A percentile compares a stretch with the other conserved stretches of the same genome.
Evolutionary conservation across 2,113 vertebrate species (phyloP).

Genomic region (Epinephelus cyanopodus): DNA sequence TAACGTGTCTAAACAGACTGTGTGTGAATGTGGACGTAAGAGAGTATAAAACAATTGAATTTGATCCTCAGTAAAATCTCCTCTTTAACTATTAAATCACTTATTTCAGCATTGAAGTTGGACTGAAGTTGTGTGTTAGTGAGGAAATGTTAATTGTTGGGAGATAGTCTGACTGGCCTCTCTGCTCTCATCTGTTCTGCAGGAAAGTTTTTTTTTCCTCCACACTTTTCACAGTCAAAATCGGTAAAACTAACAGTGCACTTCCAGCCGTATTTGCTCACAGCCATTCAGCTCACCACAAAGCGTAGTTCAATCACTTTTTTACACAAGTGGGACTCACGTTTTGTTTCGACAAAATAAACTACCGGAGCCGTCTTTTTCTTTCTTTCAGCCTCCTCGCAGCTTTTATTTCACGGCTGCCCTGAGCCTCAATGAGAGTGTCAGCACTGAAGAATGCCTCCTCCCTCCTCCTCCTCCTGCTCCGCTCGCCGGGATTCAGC

Average conservation of each 20-base stretch:
- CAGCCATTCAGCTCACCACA: conserved; percentile 55
- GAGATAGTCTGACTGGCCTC: not conserved
- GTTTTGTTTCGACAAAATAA: conserved; percentile 74
- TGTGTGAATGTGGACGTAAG: too few species aligned
- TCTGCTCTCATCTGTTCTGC: conserved; percentile 1
- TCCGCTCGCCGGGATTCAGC: conserved; percentile 54
- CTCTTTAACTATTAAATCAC: too few species aligned
- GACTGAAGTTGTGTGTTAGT: too few species aligned
- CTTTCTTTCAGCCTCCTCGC: conserved; percentile 56
- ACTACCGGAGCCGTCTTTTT: conserved; percentile 65
- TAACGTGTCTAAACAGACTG: too few species aligned
- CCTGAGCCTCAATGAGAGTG: conserved; percentile 63
- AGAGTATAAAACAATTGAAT: too few species aligned
- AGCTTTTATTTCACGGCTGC: conserved; percentile 72
- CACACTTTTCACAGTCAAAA: conserved; percentile 24
- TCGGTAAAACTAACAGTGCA: conserved; percentile 64
- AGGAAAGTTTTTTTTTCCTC: not conserved
- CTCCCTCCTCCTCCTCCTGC: conserved; percentile 48
- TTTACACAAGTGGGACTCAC: conserved; percentile 47
- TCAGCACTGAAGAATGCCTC: conserved; percentile 63
- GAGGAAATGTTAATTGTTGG: too few species aligned
- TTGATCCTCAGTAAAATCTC: too few species aligned
- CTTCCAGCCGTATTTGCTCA: conserved; percentile 71
- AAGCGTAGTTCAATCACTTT: conserved; percentile 59
- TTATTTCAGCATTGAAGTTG: too few species aligned